Conservation (phyloP, 2,888 invertebrate genomes). For the Theodoxus fluviatilis region DNA sequence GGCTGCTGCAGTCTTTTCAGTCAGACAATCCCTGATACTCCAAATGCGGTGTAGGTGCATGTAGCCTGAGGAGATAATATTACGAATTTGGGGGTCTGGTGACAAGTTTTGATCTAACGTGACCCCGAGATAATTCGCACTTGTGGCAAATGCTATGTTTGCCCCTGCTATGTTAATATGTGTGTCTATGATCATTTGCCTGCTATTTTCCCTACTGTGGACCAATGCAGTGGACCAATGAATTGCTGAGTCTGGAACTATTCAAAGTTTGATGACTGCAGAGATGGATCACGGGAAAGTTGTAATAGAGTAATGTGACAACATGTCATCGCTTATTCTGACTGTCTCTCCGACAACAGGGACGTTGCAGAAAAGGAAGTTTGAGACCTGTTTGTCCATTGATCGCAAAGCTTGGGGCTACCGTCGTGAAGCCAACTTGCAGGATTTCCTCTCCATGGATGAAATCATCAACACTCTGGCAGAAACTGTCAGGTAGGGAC, state of each 20-base stretch:
- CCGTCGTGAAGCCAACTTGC: slow-evolving; percentile 60
- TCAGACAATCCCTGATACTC: no score
- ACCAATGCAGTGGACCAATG: not conserved
- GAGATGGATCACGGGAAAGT: not conserved
- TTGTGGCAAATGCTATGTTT: no score
- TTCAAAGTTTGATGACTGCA: not conserved
- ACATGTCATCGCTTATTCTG: not conserved
- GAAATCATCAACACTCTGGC: slow-evolving; percentile 70
- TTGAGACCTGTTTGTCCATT: slow-evolving; percentile 94
- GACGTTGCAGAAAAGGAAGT: slow-evolving; percentile 75
- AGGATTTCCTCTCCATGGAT: slow-evolving; percentile 56
- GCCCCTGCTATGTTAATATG: no score
- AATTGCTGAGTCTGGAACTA: no score
- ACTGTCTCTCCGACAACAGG: slow-evolving; percentile 35
- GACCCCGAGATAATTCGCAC: no score
- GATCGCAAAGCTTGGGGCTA: slow-evolving; percentile 77
- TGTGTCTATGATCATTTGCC: no score
- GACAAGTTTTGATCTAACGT: no score
- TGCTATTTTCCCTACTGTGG: not conserved
- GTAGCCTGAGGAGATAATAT: no score
- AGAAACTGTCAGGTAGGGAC: slow-evolving; percentile 62
- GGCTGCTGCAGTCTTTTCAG: no score
- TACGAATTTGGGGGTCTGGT: no score
- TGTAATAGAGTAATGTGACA: not conserved
- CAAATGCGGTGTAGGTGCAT: no score